Evolutionary conservation across 2,888 invertebrate species (phyloP).

Genomic region (Tachina fera): DNA sequence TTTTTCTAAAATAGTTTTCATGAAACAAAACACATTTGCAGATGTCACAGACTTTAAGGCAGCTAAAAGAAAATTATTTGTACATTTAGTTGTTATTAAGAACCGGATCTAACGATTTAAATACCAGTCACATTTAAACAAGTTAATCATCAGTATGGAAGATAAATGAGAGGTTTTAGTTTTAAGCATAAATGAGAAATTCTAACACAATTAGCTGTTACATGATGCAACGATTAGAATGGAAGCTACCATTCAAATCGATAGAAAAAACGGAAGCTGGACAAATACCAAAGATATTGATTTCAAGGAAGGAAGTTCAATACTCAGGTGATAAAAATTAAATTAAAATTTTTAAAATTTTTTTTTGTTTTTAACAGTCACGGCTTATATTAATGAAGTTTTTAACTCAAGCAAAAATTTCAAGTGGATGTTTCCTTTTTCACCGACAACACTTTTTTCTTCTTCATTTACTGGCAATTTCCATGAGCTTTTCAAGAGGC

Average conservation of each 20-base stretch:
- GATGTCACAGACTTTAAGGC: constrained; percentile 44
- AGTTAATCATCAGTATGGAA: constrained; percentile 33
- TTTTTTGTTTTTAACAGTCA: not conserved
- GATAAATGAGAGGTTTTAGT: too few species aligned
- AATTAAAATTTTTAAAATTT: not conserved
- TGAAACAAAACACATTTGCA: constrained; percentile 41
- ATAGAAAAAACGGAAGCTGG: constrained; percentile 47
- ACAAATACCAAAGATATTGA: not conserved
- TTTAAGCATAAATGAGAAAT: constrained; percentile 48
- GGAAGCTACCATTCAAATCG: not conserved
- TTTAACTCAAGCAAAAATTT: not conserved
- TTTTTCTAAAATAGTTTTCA: constrained; percentile 30
- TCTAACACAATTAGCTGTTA: constrained; percentile 61
- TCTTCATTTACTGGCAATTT: not conserved
- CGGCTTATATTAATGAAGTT: not conserved
- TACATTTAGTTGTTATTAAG: not conserved
- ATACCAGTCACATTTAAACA: constrained; percentile 23
- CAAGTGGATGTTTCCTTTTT: constrained; percentile 49
- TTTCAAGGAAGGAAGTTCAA: constrained; percentile 28
- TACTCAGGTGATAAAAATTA: constrained; percentile 30
- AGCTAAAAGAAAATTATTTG: constrained; percentile 16
- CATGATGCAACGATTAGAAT: constrained; percentile 53
- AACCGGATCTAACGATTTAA: constrained; percentile 13
- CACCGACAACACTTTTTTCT: constrained; percentile 21
- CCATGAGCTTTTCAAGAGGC: constrained; percentile 16